Evolutionary conservation across 2,797 vertebrate species (phyloP).

Genomic region (Scolopax bukidnonensis): DNA sequence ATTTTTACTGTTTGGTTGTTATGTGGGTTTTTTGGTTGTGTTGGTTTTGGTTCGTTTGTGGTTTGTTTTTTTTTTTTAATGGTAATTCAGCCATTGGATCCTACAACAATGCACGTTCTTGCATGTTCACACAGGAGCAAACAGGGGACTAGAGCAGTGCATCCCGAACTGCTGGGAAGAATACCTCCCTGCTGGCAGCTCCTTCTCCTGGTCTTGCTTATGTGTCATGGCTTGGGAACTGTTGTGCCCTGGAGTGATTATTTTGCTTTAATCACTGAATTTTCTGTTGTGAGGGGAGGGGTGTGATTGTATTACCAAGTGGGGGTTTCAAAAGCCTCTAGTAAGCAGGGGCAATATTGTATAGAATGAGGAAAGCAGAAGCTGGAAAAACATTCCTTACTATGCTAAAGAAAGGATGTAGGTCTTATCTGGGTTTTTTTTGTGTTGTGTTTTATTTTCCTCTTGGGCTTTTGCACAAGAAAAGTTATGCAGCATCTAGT

Average conservation of each 20-base stretch:
- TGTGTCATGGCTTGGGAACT: not conserved
- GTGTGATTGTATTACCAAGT: not conserved
- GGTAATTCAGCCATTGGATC: not conserved
- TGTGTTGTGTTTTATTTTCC: not conserved
- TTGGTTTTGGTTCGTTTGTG: not conserved
- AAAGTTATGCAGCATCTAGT: not conserved
- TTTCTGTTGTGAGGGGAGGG: not conserved
- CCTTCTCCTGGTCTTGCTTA: not conserved
- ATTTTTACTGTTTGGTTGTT: not conserved
- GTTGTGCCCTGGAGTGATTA: not conserved
- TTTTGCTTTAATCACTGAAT: not conserved
- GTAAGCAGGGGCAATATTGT: not conserved
- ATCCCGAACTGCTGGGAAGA: not conserved
- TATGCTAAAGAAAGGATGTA: not conserved
- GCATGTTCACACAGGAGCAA: not conserved
- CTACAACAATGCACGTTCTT: not conserved
- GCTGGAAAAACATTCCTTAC: not conserved
- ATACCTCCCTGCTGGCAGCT: not conserved
- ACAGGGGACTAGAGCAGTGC: not conserved
- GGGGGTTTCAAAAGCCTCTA: not conserved
- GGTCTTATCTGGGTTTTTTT: not conserved
- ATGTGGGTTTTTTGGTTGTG: not conserved
- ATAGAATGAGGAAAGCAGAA: not conserved
- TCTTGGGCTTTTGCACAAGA: not conserved
- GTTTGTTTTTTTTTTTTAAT: accelerated